phyloP scores from a whole-genome alignment of 2,888 invertebrate genomes.

The Aleiodes alternator region DNA sequence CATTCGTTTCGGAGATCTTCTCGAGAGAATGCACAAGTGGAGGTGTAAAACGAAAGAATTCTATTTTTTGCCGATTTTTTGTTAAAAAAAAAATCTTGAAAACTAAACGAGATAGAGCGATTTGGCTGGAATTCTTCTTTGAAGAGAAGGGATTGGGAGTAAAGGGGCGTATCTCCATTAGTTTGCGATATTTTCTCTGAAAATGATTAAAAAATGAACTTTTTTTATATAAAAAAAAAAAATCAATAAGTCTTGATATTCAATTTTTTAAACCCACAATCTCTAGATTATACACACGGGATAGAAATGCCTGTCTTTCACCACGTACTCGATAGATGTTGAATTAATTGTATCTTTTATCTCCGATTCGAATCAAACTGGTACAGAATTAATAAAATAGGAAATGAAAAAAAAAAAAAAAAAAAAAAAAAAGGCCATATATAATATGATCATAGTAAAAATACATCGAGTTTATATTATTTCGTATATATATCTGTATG shows the following conservation, averaged over 20 bases:
- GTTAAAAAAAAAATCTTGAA: too few relatives aligned
- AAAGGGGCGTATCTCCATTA: too few relatives aligned
- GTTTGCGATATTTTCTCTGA: too few relatives aligned
- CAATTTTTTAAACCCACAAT: not conserved
- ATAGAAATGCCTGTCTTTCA: conserved; percentile 28
- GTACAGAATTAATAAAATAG: conserved; percentile 28
- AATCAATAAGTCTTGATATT: conserved; percentile 7
- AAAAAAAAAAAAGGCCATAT: conserved; percentile 29
- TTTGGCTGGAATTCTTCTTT: too few relatives aligned
- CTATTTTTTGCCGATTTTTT: too few relatives aligned
- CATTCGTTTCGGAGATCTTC: too few relatives aligned
- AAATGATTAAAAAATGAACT: too few relatives aligned
- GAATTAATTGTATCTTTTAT: conserved; percentile 56
- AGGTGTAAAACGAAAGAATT: too few relatives aligned
- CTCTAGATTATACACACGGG: not conserved
- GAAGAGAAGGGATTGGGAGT: too few relatives aligned
- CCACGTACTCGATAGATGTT: conserved; percentile 48
- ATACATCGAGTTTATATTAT: conserved; percentile 61
- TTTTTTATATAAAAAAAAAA: too few relatives aligned
- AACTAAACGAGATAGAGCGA: too few relatives aligned
- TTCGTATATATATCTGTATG: conserved; percentile 50
- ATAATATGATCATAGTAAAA: conserved; percentile 28
- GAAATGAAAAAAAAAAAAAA: conserved; percentile 22
- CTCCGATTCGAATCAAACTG: conserved; percentile 51
- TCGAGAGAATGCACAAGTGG: too few relatives aligned